Base-by-base conservation (phyloP, 64 coral and sea anemone species). In the Stylophora pistillata region DNA sequence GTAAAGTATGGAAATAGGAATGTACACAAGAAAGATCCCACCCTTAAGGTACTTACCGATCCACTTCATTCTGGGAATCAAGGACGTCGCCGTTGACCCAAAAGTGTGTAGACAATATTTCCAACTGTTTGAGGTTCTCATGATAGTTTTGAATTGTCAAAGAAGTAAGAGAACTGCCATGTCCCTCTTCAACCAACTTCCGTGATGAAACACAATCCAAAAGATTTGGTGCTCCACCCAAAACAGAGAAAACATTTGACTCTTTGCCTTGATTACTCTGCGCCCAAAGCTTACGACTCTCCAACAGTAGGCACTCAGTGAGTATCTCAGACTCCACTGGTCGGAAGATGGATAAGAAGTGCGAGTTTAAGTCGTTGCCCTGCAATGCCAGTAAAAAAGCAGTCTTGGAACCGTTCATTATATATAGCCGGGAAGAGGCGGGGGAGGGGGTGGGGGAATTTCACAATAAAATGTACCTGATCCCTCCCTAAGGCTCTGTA, bases 71-170 rank as follows among this genome's bases (percentile, higher is more conserved):
- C 9, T 33, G 29, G 85, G 56, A 62, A 76, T 87, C 85, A 58
- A 87, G 17, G n/a, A 87, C 56, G 28, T 87, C 71, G 2, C 73
- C 73, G 78, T 85, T 91, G 56, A 82, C 74, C 89, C 89, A 91
- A 2, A 86, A n/a, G 69, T 91, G 89, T 61, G 57, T 59, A 18
- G 57, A 73, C 25, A 91, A 16, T 10, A 37, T 56, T 30, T 74
- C 7, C 3, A 91, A 27, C 21, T 91, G 89, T 26, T 78, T 7
- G 33, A 74, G 47, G 37, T 91, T 91, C 14, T 91, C 89, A 41
- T 76, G 72, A 66, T 91, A 83, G 72, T 74, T 86, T 6, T 57
- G 41, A 69, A 91, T 58, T 15, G 89, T 27, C 20, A 78, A 34
- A 2, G 71, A 76, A 23, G 47, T n/a, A 41, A 91, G 33, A 18